These are phyloP conservation scores for Chymomyza amoena DNA, from an alignment of 2,888 invertebrate species.

Conservation along the genomic window DNA sequence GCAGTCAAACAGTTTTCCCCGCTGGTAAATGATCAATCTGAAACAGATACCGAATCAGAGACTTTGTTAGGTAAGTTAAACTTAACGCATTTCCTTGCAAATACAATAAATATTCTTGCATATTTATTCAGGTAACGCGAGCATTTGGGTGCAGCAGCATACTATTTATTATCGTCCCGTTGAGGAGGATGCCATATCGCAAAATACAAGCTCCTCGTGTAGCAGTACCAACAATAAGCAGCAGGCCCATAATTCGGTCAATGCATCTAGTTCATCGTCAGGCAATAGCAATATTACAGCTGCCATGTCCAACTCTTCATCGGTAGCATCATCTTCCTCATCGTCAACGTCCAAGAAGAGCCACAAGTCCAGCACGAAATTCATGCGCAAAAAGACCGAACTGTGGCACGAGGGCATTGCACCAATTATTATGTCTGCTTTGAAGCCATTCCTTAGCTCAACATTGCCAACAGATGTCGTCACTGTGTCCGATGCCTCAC, in stretches of 20 bases:
- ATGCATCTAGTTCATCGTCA: conserved; percentile 45
- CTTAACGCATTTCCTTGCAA: not conserved
- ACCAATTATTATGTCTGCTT: conserved; percentile 85
- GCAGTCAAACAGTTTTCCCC: conserved; percentile 97
- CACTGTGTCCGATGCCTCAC: conserved; percentile 92
- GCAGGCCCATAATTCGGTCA: conserved; percentile 28
- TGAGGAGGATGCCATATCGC: conserved; percentile 80
- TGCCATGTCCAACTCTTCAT: not conserved
- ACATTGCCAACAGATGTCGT: conserved; percentile 87
- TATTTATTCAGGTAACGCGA: conserved; percentile 84
- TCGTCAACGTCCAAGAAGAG: conserved; percentile 62
- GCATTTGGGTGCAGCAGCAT: conserved; percentile 99
- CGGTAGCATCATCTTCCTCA: conserved; percentile 50
- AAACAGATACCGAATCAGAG: conserved; percentile 93
- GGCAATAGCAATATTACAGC: conserved; percentile 21
- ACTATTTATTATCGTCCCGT: conserved; percentile 93
- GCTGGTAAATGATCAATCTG: conserved; percentile 90
- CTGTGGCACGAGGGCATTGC: conserved; percentile 86
- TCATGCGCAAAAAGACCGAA: conserved; percentile 77
- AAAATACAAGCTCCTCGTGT: conserved; percentile 61
- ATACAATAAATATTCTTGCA: not conserved
- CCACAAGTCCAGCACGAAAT: conserved; percentile 76
- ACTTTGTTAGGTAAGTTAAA: conserved; percentile 85
- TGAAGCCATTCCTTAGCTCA: conserved; percentile 86
- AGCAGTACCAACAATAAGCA: conserved; percentile 41